Base-by-base conservation (phyloP, 1,140 invertebrate species). In the Diploscapter pachys region DNA sequence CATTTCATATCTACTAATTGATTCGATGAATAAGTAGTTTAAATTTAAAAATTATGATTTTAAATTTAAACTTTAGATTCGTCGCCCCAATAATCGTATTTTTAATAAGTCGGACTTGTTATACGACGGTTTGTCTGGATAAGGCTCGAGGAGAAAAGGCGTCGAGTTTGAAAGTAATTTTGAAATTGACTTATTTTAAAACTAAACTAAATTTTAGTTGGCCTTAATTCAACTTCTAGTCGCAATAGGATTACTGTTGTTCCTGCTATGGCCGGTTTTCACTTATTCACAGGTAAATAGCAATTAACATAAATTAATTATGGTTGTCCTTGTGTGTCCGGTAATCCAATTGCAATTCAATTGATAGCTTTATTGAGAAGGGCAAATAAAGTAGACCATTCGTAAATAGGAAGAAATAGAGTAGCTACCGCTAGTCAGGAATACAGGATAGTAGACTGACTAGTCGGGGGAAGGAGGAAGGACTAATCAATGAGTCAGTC, bases 191-290 rank as follows among this genome's bases (percentile, higher is more conserved):
- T 9, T 51, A 8, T 69, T 65, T 61, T 5, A n/a, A 4, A 31
- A 48, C 4, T 64, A n/a, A 8, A 4, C 4, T 31, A 31, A 9
- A 50, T 75, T 83, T 70, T 65, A 82, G 79, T 66, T 81, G 64
- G 82, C 83, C 49, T 63, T 79, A 5, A 69, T 87, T 82, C 81
- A 83, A 86, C 64, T 88, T 11, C 78, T 86, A 4, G 80, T 82
- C 8, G 81, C 87, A 3, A 80, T 88, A 3, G 78, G 82, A 4
- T 81, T 88, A 63, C 81, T 88, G 3, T 86, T 87, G 65, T 71
- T 86, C 3, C 80, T 82, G 63, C 85, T 88, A n/a, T 89, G 87
- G 87, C 83, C 86, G 4, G 72, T 88, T 3, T 87, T 88, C n/a
- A 85, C 86, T 63, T 82, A 88, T 31, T 84, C 86, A 5, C 86